Conservation (phyloP, 2,888 invertebrate species). For the Mechanitis mazaeus region DNA sequence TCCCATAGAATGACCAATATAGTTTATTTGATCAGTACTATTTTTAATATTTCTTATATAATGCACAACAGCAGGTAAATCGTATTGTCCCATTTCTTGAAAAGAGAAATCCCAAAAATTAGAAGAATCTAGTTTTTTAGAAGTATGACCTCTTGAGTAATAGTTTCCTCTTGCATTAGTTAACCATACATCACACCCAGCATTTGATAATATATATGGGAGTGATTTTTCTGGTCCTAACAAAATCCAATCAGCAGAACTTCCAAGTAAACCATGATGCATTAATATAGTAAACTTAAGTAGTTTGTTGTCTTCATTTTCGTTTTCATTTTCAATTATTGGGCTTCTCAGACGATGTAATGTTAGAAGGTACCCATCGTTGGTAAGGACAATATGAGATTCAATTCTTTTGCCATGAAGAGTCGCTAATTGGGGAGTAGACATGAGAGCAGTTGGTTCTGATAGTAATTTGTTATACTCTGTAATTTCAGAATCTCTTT, state of each 20-base stretch:
- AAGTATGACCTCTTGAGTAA: conserved; percentile 51
- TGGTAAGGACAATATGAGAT: conserved; percentile 48
- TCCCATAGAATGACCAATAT: conserved; percentile 62
- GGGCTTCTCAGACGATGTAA: conserved; percentile 44
- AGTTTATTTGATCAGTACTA: conserved; percentile 43
- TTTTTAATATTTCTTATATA: conserved; percentile 47
- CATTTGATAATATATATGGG: conserved; percentile 71
- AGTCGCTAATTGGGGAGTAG: conserved; percentile 47
- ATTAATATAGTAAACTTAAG: conserved; percentile 38
- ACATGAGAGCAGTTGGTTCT: conserved; percentile 43
- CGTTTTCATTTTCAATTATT: conserved; percentile 22
- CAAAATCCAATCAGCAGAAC: conserved; percentile 62
- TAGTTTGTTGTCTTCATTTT: conserved; percentile 36
- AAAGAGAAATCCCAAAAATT: conserved; percentile 57
- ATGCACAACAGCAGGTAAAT: conserved; percentile 51
- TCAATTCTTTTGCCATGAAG: conserved; percentile 51
- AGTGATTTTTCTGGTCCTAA: conserved; percentile 53
- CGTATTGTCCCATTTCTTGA: conserved; percentile 57
- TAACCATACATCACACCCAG: conserved; percentile 79
- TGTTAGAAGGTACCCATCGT: conserved; percentile 55
- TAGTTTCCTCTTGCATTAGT: conserved; percentile 64
- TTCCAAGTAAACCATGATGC: conserved; percentile 59
- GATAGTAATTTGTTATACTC: conserved; percentile 34
- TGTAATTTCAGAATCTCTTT: conserved; percentile 28
- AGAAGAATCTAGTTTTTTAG: conserved; percentile 34